phyloP scores from a whole-genome alignment of 2,888 invertebrate species.

The Portevinia maculata region DNA sequence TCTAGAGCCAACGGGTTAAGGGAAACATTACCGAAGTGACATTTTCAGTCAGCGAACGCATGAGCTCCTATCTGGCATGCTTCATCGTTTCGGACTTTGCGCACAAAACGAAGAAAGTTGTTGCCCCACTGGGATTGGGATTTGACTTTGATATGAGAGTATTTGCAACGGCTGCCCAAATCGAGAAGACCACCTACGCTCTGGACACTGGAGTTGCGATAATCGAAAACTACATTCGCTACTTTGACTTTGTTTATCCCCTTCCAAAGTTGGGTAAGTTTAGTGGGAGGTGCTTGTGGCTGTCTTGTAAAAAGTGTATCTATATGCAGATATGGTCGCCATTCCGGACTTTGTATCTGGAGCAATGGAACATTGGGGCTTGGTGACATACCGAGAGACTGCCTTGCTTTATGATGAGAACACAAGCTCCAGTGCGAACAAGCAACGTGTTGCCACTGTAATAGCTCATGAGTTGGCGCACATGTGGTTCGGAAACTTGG shows the following conservation, averaged over 20 bases:
- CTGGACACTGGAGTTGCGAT: conserved; percentile 88
- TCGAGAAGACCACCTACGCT: conserved; percentile 90
- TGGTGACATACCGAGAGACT: conserved; percentile 95
- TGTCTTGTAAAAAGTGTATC: not conserved
- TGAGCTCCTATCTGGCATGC: conserved; percentile 96
- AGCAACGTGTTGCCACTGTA: conserved; percentile 89
- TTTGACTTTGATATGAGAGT: conserved; percentile 87
- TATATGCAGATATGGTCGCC: conserved; percentile 80
- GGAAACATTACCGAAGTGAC: conserved; percentile 85
- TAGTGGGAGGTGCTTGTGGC: not conserved
- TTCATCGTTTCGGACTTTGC: conserved; percentile 95
- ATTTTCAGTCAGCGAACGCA: conserved; percentile 92
- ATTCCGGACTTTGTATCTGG: conserved; percentile 84
- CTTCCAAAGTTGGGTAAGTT: conserved; percentile 92
- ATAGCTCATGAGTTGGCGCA: conserved; percentile 97
- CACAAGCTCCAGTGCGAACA: conserved; percentile 89
- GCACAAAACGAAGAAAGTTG: conserved; percentile 82
- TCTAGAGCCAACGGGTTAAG: conserved; percentile 79
- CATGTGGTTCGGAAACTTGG: conserved; percentile 95
- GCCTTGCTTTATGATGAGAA: conserved; percentile 89
- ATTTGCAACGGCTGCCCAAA: conserved; percentile 89
- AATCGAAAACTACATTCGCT: conserved; percentile 91
- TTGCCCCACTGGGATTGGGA: conserved; percentile 84
- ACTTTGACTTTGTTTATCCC: conserved; percentile 93
- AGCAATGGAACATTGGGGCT: conserved; percentile 98